These are phyloP conservation scores for Gobiocypris rarus DNA, from an alignment of 2,113 vertebrate species.

Conservation along the genomic window DNA sequence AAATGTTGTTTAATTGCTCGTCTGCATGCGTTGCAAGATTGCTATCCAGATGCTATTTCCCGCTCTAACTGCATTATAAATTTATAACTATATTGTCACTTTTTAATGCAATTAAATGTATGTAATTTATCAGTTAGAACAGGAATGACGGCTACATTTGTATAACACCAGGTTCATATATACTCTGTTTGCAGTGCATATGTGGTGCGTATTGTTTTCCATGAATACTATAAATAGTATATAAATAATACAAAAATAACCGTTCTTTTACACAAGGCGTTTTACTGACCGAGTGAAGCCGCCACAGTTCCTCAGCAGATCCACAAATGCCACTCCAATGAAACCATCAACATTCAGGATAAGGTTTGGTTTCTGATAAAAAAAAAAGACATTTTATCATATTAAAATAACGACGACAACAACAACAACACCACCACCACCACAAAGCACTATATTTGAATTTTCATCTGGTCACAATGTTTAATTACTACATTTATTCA, in stretches of 20 bases:
- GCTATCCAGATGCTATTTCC: too few relatives aligned
- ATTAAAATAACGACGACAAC: background rate
- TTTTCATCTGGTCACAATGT: background rate
- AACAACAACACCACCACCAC: too few relatives aligned
- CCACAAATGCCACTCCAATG: slow-evolving; percentile 95
- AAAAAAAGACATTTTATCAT: slow-evolving; percentile 3
- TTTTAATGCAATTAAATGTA: too few relatives aligned
- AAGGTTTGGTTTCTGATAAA: slow-evolving; percentile 94
- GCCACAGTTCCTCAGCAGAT: slow-evolving; percentile 90
- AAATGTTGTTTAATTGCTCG: too few relatives aligned
- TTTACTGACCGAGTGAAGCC: slow-evolving; percentile 89
- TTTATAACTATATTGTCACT: too few relatives aligned
- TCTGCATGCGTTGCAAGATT: too few relatives aligned
- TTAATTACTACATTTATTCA: background rate
- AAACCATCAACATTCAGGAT: slow-evolving; percentile 98
- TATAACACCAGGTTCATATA: background rate
- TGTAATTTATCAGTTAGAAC: too few relatives aligned
- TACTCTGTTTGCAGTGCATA: too few relatives aligned
- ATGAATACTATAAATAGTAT: background rate
- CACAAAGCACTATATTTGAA: background rate
- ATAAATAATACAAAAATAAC: background rate
- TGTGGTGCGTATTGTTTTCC: too few relatives aligned
- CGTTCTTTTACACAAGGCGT: background rate
- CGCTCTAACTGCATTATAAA: too few relatives aligned
- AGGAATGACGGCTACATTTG: too few relatives aligned